Evolutionary conservation across 2,888 invertebrate species (phyloP), one percentile per base, ranked within the genome.

Genomic region (Ophion ventricosus): DNA sequence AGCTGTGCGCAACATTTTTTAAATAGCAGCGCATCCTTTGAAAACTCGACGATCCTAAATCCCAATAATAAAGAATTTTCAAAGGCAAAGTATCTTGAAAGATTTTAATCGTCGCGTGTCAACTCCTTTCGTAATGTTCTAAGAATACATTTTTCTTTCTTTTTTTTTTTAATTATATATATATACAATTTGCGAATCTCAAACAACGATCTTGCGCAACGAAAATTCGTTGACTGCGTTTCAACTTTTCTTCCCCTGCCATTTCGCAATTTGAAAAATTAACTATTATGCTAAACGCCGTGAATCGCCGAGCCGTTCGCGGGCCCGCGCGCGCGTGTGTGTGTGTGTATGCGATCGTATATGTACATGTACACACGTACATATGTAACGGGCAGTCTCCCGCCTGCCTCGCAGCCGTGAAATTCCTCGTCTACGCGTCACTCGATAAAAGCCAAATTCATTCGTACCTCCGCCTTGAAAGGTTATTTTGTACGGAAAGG

Each of bases 181-280:
- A 73, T 76, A 80, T 79, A 72, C 78, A 78, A 35, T 70, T 72
- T 25, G 69, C 49, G 69, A 77, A 73, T 77, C 29, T 69, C 54
- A 17, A 29, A n/a, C 82, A 49, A 79, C 63, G 69, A 75, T 17
- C 23, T 67, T 74, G 11, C 5, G 49, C 78, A 72, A 26, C 66
- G 54, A 56, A 72, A 83, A 66, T 40, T 56, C n/a, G 29, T 64
- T 63, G 59, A 20, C 17, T 17, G 25, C 25, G 2, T 40, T 20
- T 25, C 17, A n/a, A n/a, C n/a, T n/a, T n/a, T n/a, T 61, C 66
- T 8, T 78, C n/a, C n/a, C 43, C 49, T 54, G 26, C 73, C 49
- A 29, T 77, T 72, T 35, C 49, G n/a, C 63, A 74, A 23, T 63
- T 63, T 23, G 72, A 83, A 84, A 83, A 74, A 74, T 49, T 25